Evolutionary conservation across 35 echinoderm and acorn worm species (phyloP).

Genomic region (Ophiothrix spiculata): DNA sequence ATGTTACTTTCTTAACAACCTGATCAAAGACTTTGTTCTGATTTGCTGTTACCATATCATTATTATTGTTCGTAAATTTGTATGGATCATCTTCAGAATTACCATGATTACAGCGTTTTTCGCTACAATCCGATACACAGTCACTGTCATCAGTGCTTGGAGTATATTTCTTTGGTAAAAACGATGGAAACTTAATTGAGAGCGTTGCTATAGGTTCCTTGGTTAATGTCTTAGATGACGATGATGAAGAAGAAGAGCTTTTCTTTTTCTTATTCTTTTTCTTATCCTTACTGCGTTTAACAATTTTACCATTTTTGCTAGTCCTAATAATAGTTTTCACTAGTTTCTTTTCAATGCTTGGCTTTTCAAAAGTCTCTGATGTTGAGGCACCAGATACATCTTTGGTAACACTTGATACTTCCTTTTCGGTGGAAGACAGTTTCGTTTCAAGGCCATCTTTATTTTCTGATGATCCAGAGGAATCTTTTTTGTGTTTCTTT

Average conservation of each 20-base stretch:
- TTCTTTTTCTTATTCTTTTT: conserved; percentile 3
- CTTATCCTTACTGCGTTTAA: neutral
- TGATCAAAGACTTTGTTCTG: conserved; percentile 9
- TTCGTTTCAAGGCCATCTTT: neutral
- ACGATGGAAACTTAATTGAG: neutral
- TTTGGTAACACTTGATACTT: neutral
- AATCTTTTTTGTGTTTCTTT: neutral
- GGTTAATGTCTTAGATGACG: neutral
- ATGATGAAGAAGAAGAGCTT: neutral
- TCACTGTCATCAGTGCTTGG: neutral
- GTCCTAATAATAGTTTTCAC: neutral
- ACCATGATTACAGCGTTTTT: neutral
- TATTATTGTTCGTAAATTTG: conserved; percentile 6
- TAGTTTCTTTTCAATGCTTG: neutral
- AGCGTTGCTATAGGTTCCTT: neutral
- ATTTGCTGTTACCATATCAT: neutral
- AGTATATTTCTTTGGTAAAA: neutral
- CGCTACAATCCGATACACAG: neutral
- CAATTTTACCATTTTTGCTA: neutral
- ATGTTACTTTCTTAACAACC: neutral
- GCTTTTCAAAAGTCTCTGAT: neutral
- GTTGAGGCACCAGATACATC: neutral
- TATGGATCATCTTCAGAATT: neutral
- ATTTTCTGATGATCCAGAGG: neutral
- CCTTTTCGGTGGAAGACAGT: neutral